Percentiles rank a stretch among this genome's conserved stretches.
Evolutionary conservation across 2,797 vertebrate species (phyloP).

Genomic region (Synanceia verrucosa): DNA sequence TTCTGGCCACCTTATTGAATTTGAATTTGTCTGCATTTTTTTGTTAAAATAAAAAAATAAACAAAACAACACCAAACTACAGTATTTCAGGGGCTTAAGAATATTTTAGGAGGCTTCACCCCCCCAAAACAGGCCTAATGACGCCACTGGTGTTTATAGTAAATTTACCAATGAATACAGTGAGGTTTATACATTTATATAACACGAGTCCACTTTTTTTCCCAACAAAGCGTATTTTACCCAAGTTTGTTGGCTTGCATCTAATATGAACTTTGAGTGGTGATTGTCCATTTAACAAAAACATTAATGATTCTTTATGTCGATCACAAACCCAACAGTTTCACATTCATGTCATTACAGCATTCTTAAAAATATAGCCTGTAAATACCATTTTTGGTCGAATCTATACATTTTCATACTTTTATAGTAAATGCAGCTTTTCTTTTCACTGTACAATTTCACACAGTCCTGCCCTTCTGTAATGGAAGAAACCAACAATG

Average conservation of each 20-base stretch:
- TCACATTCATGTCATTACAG: conserved; percentile 45
- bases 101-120: no score
- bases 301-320: conserved; percentile 31
- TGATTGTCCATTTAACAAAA: conserved; percentile 63
- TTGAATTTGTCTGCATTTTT: no score
- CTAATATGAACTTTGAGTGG: conserved; percentile 38
- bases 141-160: no score
- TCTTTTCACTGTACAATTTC: conserved; percentile 42
- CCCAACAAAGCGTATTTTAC: conserved; percentile 50
- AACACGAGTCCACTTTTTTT: conserved; percentile 49
- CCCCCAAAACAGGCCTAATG: no score
- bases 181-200: conserved; percentile 56
- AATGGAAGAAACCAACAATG: conserved; percentile 43
- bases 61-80: no score
- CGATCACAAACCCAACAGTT: conserved; percentile 35
- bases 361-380: conserved; percentile 71
- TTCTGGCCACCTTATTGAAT: no score
- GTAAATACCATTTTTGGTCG: conserved; percentile 30
- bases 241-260: conserved; percentile 26
- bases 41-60: no score
- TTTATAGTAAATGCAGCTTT: conserved; percentile 42
- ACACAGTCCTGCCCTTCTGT: conserved; percentile 48
- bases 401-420: conserved; percentile 72
- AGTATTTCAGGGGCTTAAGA: no score
- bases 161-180: conserved; percentile 41